Evolutionary conservation across 2,888 invertebrate genomes (phyloP), one percentile per base, ranked within the genome.

Genomic region (Phyllotreta cruciferae): DNA sequence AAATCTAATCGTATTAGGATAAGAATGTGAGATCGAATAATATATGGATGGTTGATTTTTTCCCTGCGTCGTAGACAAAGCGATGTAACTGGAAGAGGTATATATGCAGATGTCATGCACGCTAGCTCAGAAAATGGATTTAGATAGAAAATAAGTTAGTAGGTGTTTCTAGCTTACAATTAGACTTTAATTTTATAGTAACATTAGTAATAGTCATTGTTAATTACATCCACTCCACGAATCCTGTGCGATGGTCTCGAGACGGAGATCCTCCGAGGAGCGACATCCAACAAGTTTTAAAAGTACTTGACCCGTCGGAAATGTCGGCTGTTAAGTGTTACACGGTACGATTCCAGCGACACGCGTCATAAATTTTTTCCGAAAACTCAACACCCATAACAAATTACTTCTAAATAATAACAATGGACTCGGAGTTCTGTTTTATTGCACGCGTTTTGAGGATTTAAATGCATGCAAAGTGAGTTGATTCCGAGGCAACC

Each of bases 301-400:
- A 72, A 70, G 71, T 66, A 73, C 71, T 75, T 75, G 76, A 77
- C 76, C 76, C 71, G 52, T 52, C 52, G 50, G 50, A 44, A 2
- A 36, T 11, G 52, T 52, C 37, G 10, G 52, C 41, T 41, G 41
- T n/a, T 10, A 24, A 41, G 70, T 73, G 71, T 73, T 72, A 56
- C 61, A 53, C 61, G 42, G 70, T 65, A 64, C 63, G 62, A 65
- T 73, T 70, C 67, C 60, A 60, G 71, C 73, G 74, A 73, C 71
- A 75, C 75, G 75, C 74, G 72, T 73, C 74, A 74, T 73, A 73
- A 73, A 74, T 70, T 70, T 73, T 72, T 68, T 69, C 68, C 66
- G 64, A 60, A 69, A 70, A 66, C 66, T 67, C 73, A 71, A 70
- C 73, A 71, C 66, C 72, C 71, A 72, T 70, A 71, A 74, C 75